Base-by-base conservation (phyloP, 2,113 vertebrate species). In the Boulengeromyrus knoepffleri region DNA sequence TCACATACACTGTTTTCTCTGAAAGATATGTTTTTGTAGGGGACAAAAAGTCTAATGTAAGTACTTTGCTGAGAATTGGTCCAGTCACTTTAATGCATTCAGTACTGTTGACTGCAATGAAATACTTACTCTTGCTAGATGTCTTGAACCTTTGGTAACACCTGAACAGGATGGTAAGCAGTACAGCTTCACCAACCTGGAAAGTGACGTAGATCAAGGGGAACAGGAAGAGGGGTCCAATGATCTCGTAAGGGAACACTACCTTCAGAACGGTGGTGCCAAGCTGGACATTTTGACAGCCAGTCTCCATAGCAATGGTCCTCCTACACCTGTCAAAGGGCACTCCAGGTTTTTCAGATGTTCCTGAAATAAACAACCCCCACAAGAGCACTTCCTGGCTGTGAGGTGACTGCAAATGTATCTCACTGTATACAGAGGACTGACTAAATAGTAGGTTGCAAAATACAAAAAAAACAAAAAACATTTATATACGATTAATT, bases 271-370 rank as follows among this genome's bases (percentile, higher is more conserved):
- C 95, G 88, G 96, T 88, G 0, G 91, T 77, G 88, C 97, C 97
- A 88, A 98, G 94, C 90, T 98, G 96, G 66, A 95, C 27, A 0
- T 98, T 98, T 92, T 98, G 97, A 94, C 96, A 98, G 87, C 96
- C 97, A 0, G 97, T 98, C 92, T 97, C 97, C 94, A 97, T 95
- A 92, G 96, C 95, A 89, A 97, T 94, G 1, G 97, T 96, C 88
- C 91, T 92, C 42, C 95, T 94, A 93, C 96, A 96, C 90, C 96
- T 97, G 90, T 17, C 39, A 39, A 87, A 52, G 50, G 70, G 3
- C 24, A 88, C n/a, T 24, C 5, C 12, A 15, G 27, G 39, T 66
- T 88, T 62, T 4, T 47, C 83, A 85, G 21, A 47, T 85, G 74
- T 80, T 42, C 15, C 31, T 77, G 21, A 84, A n/a, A 46, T 84